Conservation (phyloP, 2,113 vertebrate genomes). For the Otus sunia region DNA sequence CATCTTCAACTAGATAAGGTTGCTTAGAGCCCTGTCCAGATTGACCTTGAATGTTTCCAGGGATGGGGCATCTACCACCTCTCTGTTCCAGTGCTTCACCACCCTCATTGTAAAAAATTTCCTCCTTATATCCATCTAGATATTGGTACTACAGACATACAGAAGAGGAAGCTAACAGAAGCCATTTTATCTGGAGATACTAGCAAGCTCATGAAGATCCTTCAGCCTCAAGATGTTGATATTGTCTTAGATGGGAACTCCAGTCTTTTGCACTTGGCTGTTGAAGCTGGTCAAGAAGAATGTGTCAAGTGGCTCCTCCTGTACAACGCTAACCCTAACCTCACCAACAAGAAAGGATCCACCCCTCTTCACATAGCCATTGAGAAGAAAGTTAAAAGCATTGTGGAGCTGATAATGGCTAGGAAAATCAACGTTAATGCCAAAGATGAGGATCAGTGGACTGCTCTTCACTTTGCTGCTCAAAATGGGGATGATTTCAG, state of each 20-base stretch:
- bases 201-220: constrained; percentile 94
- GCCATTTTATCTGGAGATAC: constrained; percentile 89
- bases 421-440: constrained; percentile 90
- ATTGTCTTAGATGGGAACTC: constrained; percentile 85
- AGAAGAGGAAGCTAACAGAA: constrained; percentile 90
- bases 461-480: constrained; percentile 91
- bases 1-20: not conserved
- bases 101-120: not conserved
- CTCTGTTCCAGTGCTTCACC: not conserved
- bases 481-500: constrained; percentile 92
- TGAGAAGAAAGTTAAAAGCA: constrained; percentile 81
- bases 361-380: constrained; percentile 91
- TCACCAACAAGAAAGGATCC: constrained; percentile 83
- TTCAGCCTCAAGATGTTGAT: constrained; percentile 97
- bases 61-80: not conserved
- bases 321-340: constrained; percentile 90
- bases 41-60: not conserved
- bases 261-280: constrained; percentile 89
- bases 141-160: constrained; percentile 83
- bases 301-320: constrained; percentile 93
- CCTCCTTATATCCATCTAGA: constrained; percentile 70
- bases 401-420: constrained; percentile 88
- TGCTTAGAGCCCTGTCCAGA: not conserved
- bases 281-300: constrained; percentile 88
- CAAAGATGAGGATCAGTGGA: constrained; percentile 95